Evolutionary conservation across 2,797 vertebrate species (phyloP).

Genomic region (Sebastiscus albofasciatus): DNA sequence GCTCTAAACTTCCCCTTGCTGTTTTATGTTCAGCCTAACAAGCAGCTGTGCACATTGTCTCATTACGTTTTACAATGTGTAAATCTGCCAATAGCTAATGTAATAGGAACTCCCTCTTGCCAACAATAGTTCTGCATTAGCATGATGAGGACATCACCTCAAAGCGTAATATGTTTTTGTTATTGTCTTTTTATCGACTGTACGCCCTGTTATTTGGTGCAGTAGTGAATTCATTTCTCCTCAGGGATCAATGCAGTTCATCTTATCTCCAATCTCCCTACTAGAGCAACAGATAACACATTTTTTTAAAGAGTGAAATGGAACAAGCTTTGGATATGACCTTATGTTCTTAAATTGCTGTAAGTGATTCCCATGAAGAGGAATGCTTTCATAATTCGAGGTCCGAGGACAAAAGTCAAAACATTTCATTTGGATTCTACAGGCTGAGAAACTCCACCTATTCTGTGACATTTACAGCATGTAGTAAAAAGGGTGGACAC

Average conservation of each 20-base stretch:
- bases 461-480: conserved; percentile 4
- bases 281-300: conserved; percentile 17
- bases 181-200: conserved; percentile 28
- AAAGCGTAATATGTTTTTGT: conserved; percentile 21
- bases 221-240: conserved; percentile 17
- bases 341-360: conserved; percentile 14
- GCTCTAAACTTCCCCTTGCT: background rate
- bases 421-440: conserved; percentile 1
- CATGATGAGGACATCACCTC: conserved; percentile 9
- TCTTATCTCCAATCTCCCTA: conserved; percentile 26
- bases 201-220: conserved; percentile 7
- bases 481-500: background rate
- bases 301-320: conserved; percentile 1
- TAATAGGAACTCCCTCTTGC: conserved; percentile 19
- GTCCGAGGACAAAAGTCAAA: background rate
- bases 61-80: conserved; percentile 4
- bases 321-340: conserved; percentile 5
- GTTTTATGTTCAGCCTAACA: conserved; percentile 14
- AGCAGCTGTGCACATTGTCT: conserved; percentile 20
- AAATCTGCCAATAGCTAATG: conserved; percentile 35
- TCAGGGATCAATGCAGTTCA: conserved; percentile 25
- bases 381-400: background rate
- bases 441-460: background rate
- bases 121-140: conserved; percentile 27
- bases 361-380: conserved; percentile 16